Evolutionary conservation across 2,888 invertebrate species (phyloP).

Genomic region (Tetropium fuscum): DNA sequence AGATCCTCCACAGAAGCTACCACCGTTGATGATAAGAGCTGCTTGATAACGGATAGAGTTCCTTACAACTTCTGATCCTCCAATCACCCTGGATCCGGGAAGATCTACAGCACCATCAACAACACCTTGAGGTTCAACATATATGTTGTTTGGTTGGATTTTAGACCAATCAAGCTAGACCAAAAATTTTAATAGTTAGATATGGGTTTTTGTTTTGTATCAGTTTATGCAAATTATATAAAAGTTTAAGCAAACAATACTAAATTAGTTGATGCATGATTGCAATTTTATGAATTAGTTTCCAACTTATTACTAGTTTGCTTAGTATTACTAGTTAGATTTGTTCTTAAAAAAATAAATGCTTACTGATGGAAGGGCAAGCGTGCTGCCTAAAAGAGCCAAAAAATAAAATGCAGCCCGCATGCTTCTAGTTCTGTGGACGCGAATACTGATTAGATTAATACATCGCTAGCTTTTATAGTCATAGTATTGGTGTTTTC

Average conservation of each 20-base stretch:
- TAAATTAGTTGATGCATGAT: too few species aligned
- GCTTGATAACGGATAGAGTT: conserved; percentile 23
- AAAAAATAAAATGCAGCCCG: background rate
- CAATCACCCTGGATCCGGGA: background rate
- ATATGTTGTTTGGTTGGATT: background rate
- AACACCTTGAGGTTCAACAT: conserved; percentile 15
- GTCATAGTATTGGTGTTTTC: too few species aligned
- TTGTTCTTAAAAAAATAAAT: background rate
- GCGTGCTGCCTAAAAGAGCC: background rate
- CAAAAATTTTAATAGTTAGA: too few species aligned
- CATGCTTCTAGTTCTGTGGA: background rate
- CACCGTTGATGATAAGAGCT: conserved; percentile 4
- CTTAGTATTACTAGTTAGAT: too few species aligned
- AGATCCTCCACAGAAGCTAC: conserved; percentile 31
- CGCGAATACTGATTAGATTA: too few species aligned
- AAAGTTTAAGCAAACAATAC: too few species aligned
- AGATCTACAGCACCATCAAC: background rate
- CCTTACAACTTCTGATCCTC: background rate
- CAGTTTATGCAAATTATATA: too few species aligned
- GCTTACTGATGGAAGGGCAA: conserved; percentile 6
- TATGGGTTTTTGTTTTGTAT: too few species aligned
- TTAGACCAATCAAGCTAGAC: conserved; percentile 9
- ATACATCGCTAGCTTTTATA: too few species aligned
- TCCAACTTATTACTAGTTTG: too few species aligned
- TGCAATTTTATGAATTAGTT: too few species aligned